Conservation (phyloP, 2,113 vertebrate genomes). For the Platysternon megacephalum region DNA sequence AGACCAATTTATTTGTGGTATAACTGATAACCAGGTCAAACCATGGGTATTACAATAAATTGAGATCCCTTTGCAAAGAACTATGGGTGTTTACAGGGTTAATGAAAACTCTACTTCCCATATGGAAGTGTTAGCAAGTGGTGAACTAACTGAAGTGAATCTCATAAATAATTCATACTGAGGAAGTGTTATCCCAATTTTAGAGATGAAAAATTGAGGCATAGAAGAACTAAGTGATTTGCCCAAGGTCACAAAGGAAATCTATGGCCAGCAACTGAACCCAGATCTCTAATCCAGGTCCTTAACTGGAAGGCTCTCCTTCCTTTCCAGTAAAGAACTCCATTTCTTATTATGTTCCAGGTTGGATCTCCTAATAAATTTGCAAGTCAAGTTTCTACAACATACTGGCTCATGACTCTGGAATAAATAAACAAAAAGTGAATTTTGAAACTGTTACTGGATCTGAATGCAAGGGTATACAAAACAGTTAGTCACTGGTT, state of each 20-base stretch:
- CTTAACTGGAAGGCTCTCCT: neutral
- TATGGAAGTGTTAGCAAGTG: neutral
- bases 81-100: neutral
- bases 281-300: neutral
- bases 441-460: neutral
- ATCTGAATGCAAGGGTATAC: neutral
- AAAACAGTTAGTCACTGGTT: neutral
- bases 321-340: neutral
- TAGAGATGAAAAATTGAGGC: neutral
- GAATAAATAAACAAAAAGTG: neutral
- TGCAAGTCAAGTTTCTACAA: neutral
- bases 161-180: neutral
- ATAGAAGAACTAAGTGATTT: neutral
- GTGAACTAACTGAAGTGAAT: fast-evolving
- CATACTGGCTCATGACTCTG: neutral
- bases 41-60: neutral
- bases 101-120: neutral
- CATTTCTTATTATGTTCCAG: neutral
- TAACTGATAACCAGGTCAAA: neutral
- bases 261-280: neutral
- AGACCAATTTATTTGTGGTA: neutral
- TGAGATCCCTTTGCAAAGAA: neutral
- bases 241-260: neutral
- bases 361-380: neutral
- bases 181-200: neutral